These are phyloP conservation scores for Laupala kohalensis DNA, from an alignment of 1,140 invertebrate species.

Conservation along the genomic window DNA sequence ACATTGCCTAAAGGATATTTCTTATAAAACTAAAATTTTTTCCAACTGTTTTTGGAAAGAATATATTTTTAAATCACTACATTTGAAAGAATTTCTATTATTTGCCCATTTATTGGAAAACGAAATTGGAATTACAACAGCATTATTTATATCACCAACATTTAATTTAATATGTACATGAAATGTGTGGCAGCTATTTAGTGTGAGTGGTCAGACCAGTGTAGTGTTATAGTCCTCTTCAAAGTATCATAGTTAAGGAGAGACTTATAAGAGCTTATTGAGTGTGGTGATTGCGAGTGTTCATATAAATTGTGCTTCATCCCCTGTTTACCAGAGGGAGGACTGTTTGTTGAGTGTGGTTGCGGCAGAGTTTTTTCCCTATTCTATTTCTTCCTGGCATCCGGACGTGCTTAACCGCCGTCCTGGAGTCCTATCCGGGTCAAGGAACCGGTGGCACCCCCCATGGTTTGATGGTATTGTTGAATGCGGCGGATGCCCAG, in stretches of 20 bases:
- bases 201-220: no score
- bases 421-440: slow-evolving; percentile 10
- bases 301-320: not conserved
- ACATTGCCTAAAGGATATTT: not conserved
- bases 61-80: not conserved
- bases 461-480: slow-evolving; percentile 21
- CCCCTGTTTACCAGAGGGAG: not conserved
- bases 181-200: no score
- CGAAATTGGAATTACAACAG: no score
- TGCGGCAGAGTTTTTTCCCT: not conserved
- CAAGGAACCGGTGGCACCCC: slow-evolving; percentile 10
- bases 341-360: not conserved
- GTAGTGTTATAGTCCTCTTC: no score
- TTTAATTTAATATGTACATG: no score
- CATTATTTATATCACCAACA: no score
- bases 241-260: no score
- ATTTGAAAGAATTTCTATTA: no score
- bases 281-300: no score
- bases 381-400: not conserved
- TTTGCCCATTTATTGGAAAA: no score
- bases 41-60: not conserved
- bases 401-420: not conserved
- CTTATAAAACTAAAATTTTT: not conserved
- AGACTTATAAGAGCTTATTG: no score
- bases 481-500: slow-evolving; percentile 12